Evolutionary conservation across 2,888 invertebrate genomes (phyloP), one percentile per base, ranked within the genome.

Genomic region (Brachynemurus nebulosus): DNA sequence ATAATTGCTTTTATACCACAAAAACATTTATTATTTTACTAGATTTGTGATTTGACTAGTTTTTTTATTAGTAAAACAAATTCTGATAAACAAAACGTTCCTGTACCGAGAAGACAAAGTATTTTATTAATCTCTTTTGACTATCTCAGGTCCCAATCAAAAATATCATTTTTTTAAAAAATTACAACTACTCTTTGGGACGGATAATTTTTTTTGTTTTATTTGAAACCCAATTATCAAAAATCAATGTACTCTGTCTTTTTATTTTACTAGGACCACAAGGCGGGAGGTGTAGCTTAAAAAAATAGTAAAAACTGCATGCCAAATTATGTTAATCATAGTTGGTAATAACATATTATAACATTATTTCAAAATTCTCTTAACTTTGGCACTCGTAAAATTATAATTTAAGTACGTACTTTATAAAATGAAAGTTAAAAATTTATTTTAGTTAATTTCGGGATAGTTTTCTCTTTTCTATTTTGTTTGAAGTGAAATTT

Each of bases 21-120:
- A n/a, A n/a, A 30, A 30, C 30, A 30, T 30, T 30, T 30, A 30
- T 30, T n/a, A n/a, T n/a, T n/a, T 12, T 30, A 30, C n/a, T 30
- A 30, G 11, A 30, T 14, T 30, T 6, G n/a, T n/a, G n/a, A 30
- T 30, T 14, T 30, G 30, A 30, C 30, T 30, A 30, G 30, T 30
- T 30, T 2, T n/a, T 30, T 30, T n/a, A 12, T n/a, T n/a, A n/a
- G n/a, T n/a, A n/a, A n/a, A n/a, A n/a, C n/a, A n/a, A n/a, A n/a
- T n/a, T n/a, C n/a, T n/a, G n/a, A n/a, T n/a, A n/a, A n/a, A n/a
- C n/a, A n/a, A n/a, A n/a, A n/a, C n/a, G n/a, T n/a, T n/a, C n/a
- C n/a, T n/a, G n/a, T n/a, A n/a, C n/a, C n/a, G n/a, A n/a, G n/a
- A n/a, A n/a, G n/a, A n/a, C n/a, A n/a, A n/a, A n/a, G n/a, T n/a